A percentile compares a stretch with the other conserved stretches of the same genome.
These are phyloP conservation scores for Hystrix cristata DNA, from an alignment of 2,113 vertebrate genomes.

Conservation along the genomic window DNA sequence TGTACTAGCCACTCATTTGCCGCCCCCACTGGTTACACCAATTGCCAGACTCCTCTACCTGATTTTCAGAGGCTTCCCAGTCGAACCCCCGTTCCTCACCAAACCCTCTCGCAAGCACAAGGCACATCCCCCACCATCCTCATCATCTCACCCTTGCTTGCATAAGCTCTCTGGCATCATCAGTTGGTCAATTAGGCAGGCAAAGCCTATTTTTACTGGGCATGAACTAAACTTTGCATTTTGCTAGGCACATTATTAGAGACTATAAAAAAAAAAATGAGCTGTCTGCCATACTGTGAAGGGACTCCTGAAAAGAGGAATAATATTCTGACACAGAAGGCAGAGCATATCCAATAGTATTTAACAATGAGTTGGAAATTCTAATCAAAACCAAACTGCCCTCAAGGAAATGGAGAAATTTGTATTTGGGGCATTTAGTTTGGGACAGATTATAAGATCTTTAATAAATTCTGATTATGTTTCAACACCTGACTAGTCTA, in stretches of 20 bases:
- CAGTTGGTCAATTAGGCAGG: background rate
- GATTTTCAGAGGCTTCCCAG: background rate
- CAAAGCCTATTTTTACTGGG: background rate
- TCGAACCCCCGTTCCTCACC: background rate
- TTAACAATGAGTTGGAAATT: background rate
- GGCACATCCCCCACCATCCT: background rate
- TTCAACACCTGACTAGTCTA: background rate
- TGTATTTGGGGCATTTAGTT: background rate
- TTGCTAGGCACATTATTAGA: background rate
- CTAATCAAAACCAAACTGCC: background rate
- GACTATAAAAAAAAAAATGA: background rate
- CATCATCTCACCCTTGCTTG: background rate
- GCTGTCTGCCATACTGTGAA: background rate
- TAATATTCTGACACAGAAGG: background rate
- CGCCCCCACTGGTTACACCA: background rate
- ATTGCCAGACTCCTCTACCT: background rate
- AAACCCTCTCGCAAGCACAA: background rate
- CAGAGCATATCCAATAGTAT: background rate
- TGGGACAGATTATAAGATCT: background rate
- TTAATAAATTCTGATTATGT: slow-evolving; percentile 54
- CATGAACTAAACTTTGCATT: background rate
- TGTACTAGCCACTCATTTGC: background rate
- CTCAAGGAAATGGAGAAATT: background rate
- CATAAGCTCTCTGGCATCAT: too few species aligned
- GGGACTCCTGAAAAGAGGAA: background rate